Conservation (phyloP, 2,113 vertebrate species). For the Epinephelus fuscoguttatus region DNA sequence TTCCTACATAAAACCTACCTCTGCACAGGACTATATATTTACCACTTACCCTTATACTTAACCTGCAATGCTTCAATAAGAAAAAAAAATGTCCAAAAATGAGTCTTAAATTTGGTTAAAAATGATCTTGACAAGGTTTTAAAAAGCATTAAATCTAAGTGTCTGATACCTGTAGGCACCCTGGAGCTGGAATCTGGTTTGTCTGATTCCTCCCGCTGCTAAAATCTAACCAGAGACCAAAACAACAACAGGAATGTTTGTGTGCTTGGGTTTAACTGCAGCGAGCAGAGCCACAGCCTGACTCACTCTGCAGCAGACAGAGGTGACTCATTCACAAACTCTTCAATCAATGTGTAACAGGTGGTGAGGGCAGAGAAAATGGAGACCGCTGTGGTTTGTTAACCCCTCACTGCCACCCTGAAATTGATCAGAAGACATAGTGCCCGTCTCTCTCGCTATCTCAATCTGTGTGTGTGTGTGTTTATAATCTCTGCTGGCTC, state of each 20-base stretch:
- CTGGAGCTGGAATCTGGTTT: neutral
- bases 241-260: neutral
- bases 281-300: neutral
- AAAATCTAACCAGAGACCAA: neutral
- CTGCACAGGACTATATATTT: too few relatives aligned
- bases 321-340: constrained; percentile 34
- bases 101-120: too few relatives aligned
- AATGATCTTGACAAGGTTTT: too few relatives aligned
- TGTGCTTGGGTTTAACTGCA: neutral
- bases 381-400: neutral
- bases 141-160: too few relatives aligned
- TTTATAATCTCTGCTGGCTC: neutral
- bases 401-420: neutral
- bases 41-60: too few relatives aligned
- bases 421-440: neutral
- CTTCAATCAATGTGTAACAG: neutral
- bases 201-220: neutral
- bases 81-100: too few relatives aligned
- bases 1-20: too few relatives aligned
- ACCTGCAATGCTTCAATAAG: too few relatives aligned
- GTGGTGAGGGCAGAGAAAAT: neutral
- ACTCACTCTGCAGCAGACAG: constrained; percentile 27
- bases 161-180: too few relatives aligned
- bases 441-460: neutral
- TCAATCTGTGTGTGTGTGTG: neutral